Conservation (phyloP, 2,888 invertebrate species). For the Trilocha varians region DNA sequence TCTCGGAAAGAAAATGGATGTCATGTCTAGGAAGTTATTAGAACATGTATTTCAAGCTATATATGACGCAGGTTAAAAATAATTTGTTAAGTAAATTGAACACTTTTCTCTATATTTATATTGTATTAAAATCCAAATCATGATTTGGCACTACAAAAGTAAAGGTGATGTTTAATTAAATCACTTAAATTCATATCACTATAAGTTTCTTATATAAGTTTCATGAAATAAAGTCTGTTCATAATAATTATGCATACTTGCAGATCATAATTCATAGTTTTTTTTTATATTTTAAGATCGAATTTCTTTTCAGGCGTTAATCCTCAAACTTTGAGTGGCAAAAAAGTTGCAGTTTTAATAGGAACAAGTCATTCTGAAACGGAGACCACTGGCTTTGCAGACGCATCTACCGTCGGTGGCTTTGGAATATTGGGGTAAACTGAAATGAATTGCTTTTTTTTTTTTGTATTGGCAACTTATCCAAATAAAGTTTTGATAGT, state of each 20-base stretch:
- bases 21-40: slow-evolving; percentile 77
- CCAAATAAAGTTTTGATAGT: background rate
- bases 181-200: no score
- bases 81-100: no score
- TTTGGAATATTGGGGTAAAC: slow-evolving; percentile 37
- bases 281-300: no score
- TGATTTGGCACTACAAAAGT: no score
- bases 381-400: slow-evolving; percentile 63
- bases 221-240: no score
- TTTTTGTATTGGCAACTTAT: background rate
- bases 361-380: slow-evolving; percentile 73
- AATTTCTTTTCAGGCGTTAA: slow-evolving; percentile 61
- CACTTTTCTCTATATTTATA: slow-evolving; percentile 1
- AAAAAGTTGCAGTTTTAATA: slow-evolving; percentile 58
- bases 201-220: no score
- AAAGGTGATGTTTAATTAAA: no score
- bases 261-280: no score
- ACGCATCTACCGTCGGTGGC: slow-evolving; percentile 21
- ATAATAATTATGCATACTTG: no score
- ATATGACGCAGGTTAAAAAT: slow-evolving; percentile 79
- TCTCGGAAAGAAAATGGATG: slow-evolving; percentile 55
- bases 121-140: background rate
- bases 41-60: slow-evolving; percentile 81
- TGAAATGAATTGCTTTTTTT: background rate
- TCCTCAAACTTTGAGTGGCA: slow-evolving; percentile 68